Conservation (phyloP, 2,797 vertebrate species). For the Brachyrhaphis roseni region DNA sequence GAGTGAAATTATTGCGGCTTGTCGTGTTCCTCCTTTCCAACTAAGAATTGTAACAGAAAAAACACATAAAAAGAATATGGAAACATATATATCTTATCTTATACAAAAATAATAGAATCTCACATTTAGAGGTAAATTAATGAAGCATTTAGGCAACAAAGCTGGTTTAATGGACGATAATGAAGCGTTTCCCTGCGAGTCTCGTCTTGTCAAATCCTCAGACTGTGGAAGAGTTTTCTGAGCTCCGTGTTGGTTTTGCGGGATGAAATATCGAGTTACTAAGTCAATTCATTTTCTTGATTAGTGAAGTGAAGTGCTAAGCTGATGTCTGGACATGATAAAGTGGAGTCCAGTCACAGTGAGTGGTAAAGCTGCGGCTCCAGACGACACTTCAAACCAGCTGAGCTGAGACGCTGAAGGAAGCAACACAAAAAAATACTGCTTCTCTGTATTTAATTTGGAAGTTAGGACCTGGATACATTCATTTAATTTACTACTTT, state of each 20-base stretch:
- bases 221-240: conserved; percentile 18
- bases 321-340: conserved; percentile 58
- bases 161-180: conserved; percentile 3
- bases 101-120: neutral
- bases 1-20: neutral
- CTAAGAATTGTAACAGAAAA: neutral
- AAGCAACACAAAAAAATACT: conserved; percentile 13
- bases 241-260: conserved; percentile 15
- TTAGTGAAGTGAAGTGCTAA: conserved; percentile 49
- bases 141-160: conserved; percentile 12
- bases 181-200: conserved; percentile 33
- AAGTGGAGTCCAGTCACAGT: conserved; percentile 43
- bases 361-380: conserved; percentile 62
- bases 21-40: neutral
- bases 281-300: conserved; percentile 59
- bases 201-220: conserved; percentile 45
- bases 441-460: neutral
- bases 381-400: conserved; percentile 73
- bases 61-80: neutral
- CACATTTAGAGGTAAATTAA: neutral
- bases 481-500: neutral
- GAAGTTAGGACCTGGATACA: neutral
- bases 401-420: conserved; percentile 58
- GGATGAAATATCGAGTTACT: conserved; percentile 56
- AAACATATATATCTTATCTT: neutral